These are phyloP conservation scores for Dasypolia templi DNA, from an alignment of 2,888 invertebrate species.

Conservation along the genomic window DNA sequence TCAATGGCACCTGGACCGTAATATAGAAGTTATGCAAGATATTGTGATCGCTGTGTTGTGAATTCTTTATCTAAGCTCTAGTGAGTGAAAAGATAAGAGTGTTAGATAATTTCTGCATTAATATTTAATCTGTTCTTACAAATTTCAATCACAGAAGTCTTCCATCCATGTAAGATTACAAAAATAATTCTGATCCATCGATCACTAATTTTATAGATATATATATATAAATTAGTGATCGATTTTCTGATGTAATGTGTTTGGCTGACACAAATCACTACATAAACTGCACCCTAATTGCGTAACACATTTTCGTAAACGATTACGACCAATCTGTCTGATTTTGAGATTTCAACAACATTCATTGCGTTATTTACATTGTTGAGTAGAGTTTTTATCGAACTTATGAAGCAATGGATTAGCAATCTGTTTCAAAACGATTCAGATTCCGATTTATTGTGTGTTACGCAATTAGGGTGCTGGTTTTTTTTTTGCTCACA, in stretches of 20 bases:
- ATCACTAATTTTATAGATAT: too few relatives aligned
- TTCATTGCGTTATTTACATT: too few relatives aligned
- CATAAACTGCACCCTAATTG: too few relatives aligned
- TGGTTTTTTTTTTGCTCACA: background rate
- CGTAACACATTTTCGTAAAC: too few relatives aligned
- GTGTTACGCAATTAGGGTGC: too few relatives aligned
- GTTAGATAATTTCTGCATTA: conserved; percentile 53
- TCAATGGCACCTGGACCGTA: conserved; percentile 79
- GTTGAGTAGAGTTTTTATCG: too few relatives aligned
- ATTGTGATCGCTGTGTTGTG: conserved; percentile 65
- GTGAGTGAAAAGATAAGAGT: conserved; percentile 38
- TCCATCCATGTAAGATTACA: conserved; percentile 22
- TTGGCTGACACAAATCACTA: conserved; percentile 8
- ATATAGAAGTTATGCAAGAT: conserved; percentile 75
- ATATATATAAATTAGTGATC: too few relatives aligned
- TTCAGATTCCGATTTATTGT: too few relatives aligned
- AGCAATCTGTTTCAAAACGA: too few relatives aligned
- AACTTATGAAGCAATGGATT: too few relatives aligned
- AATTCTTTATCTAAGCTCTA: conserved; percentile 58
- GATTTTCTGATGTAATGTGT: background rate
- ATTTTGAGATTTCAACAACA: too few relatives aligned
- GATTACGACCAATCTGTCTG: too few relatives aligned
- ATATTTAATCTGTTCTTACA: conserved; percentile 36
- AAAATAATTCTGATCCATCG: conserved; percentile 1
- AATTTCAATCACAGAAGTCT: conserved; percentile 32